Conservation (phyloP, 2,888 invertebrate species). For the Timandra comae region DNA sequence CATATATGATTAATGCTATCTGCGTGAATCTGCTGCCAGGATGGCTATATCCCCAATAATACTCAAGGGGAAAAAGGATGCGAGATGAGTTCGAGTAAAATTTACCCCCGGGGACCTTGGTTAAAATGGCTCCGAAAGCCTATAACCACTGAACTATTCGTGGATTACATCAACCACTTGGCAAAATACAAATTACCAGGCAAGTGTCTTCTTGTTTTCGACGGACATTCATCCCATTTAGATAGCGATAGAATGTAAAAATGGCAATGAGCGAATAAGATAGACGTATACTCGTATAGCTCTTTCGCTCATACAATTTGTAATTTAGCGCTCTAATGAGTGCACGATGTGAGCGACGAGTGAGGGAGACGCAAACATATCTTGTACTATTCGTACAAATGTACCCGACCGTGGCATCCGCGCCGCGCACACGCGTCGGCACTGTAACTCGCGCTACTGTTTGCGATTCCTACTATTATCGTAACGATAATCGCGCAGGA, state of each 20-base stretch:
- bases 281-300: no score
- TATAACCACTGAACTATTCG: slow-evolving; percentile 9
- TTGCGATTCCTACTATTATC: no score
- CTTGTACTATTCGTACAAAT: no score
- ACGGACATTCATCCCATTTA: slow-evolving; percentile 17
- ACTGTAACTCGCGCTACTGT: no score
- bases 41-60: slow-evolving; percentile 2
- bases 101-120: slow-evolving; percentile 14
- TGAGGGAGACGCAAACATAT: no score
- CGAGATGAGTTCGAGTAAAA: slow-evolving; percentile 3
- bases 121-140: slow-evolving; percentile 17
- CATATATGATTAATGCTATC: background rate
- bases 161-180: slow-evolving; percentile 4
- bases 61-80: slow-evolving; percentile 2
- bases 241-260: slow-evolving; percentile 14
- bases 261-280: no score
- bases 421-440: no score
- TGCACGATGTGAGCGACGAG: no score
- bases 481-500: no score
- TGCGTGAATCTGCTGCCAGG: slow-evolving; percentile 1
- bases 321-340: no score
- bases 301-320: no score
- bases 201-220: slow-evolving; percentile 11
- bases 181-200: slow-evolving; percentile 14
- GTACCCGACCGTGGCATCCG: no score